phyloP scores from a whole-genome alignment of 2,797 vertebrate species.

The Cyclura pinguis region DNA sequence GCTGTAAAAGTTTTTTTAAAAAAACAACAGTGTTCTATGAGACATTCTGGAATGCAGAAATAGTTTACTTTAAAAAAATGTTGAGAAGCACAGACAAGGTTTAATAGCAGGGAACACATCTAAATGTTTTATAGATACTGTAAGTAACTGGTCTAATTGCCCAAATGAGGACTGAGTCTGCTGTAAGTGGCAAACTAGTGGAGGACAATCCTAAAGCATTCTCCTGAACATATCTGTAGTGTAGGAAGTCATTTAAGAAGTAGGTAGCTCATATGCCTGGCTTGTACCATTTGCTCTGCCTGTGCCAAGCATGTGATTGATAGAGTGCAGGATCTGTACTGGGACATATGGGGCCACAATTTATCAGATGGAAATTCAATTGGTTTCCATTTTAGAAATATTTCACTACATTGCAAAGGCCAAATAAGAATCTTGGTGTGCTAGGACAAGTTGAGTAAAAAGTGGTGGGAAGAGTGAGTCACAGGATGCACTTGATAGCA shows the following conservation, averaged over 20 bases:
- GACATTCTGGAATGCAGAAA: neutral
- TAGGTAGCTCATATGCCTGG: neutral
- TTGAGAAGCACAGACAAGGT: neutral
- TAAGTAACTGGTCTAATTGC: neutral
- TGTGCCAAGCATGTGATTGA: neutral
- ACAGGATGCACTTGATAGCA: neutral
- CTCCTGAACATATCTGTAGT: neutral
- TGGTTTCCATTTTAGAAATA: neutral
- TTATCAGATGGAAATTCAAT: slow-evolving; percentile 16
- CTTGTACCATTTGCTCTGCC: neutral
- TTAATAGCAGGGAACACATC: slow-evolving; percentile 1
- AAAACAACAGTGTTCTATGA: neutral
- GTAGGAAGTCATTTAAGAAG: neutral
- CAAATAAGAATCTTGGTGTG: neutral
- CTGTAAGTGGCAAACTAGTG: neutral
- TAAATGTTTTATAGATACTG: neutral
- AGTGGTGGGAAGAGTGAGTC: neutral
- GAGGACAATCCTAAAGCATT: neutral
- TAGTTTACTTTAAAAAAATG: neutral
- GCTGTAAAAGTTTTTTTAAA: neutral
- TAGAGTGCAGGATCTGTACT: neutral
- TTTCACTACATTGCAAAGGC: neutral
- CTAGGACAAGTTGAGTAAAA: slow-evolving; percentile 12
- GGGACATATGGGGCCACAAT: neutral
- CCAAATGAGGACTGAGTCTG: neutral